phyloP scores from a whole-genome alignment of 1,140 invertebrate genomes.

The Latrodectus geometricus region DNA sequence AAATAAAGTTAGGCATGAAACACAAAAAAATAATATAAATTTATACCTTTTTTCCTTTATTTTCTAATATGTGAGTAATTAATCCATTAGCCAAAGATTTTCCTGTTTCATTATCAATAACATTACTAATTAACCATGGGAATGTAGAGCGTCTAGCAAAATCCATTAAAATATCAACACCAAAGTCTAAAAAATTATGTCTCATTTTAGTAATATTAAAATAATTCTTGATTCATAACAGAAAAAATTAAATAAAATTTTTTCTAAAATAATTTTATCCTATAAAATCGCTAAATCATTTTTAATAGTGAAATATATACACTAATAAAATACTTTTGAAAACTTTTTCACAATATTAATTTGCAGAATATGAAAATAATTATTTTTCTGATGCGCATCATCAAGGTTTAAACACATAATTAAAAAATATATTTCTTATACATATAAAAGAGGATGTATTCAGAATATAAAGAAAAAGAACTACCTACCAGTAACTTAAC shows the following conservation, averaged over 20 bases:
- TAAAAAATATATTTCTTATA: too few species aligned
- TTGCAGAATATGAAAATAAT: too few species aligned
- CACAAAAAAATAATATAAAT: background rate
- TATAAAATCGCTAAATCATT: background rate
- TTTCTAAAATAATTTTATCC: background rate
- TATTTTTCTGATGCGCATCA: too few species aligned
- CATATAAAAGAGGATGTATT: too few species aligned
- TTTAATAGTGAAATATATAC: background rate
- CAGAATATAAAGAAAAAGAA: too few species aligned
- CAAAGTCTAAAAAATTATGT: conserved; percentile 79
- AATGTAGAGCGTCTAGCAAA: conserved; percentile 81
- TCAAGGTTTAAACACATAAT: too few species aligned
- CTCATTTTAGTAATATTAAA: background rate
- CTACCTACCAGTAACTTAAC: too few species aligned
- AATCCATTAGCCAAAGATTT: conserved; percentile 84
- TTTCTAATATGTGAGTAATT: conserved; percentile 83
- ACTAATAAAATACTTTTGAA: too few species aligned
- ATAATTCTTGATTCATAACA: background rate
- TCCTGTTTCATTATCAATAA: conserved; percentile 87
- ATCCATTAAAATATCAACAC: conserved; percentile 84
- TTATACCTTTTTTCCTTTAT: conserved; percentile 82
- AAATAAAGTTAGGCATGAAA: conserved; percentile 9
- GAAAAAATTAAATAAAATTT: background rate
- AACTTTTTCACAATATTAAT: too few species aligned
- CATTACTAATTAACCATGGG: conserved; percentile 93